Evolutionary conservation across 2,797 vertebrate genomes (phyloP), one percentile per base, ranked within the genome.

Genomic region (Harpagifer antarcticus): DNA sequence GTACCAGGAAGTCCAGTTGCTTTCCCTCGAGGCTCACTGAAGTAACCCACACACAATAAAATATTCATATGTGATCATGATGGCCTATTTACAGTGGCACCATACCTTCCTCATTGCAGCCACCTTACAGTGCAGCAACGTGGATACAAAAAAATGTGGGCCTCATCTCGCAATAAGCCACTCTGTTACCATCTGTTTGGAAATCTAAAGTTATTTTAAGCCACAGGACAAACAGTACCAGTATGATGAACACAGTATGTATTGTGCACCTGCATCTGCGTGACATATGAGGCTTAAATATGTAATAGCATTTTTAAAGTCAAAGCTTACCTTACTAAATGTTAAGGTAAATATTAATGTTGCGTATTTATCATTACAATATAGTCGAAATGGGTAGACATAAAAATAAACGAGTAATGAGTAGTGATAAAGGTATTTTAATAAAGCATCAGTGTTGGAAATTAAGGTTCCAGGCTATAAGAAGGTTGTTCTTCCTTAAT

Each of bases 61-160:
- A 92, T 91, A 92, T 93, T 92, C 66, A 94, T 91, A 81, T 55
- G 65, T 78, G 80, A 92, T 89, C 82, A 61, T 60, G 72, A 89
- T 92, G 91, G 90, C 87, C 90, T 92, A 83, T 90, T 93, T 92
- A 89, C 63, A 71, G 64, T 43, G 64, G 76, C 79, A 71, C 81
- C 76, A 87, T 78, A 88, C 79, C 74, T 85, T 73, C 52, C 16
- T 47, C 64, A 42, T 64, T 44, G 42, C 2, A 69, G 66, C 66
- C 49, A 31, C 65, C 14, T 42, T 62, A 49, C 49, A 54, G 48
- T 49, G 14, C 17, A 64, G 68, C 52, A 66, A 27, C 73, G 66
- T 54, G 48, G 57, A 68, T 47, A 19, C 16, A 66, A 59, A 5
- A 78, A 55, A 68, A 68, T 71, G 57, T 71, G 42, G 53, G 53